Base-by-base conservation (phyloP, 2,797 vertebrate species). In the Trachops cirrhosus region DNA sequence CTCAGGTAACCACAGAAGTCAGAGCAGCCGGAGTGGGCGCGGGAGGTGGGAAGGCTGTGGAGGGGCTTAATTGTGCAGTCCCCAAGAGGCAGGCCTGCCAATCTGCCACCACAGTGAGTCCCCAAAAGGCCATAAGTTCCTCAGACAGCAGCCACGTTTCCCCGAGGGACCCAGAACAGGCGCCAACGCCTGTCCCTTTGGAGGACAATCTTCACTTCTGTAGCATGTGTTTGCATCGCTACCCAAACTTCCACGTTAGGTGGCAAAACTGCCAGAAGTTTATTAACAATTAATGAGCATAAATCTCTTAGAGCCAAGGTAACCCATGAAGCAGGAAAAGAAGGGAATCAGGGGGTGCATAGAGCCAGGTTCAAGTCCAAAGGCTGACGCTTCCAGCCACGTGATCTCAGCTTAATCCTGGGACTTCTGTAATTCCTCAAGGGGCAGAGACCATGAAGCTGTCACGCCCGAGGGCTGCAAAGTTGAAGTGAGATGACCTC, bases 61-160 rank as follows among this genome's bases (percentile, higher is more conserved):
- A 44, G 4, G 12, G 9, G 9, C 4, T 7, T 3, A 34, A 57
- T 46, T 37, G n/a, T 3, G 41, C 11, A 21, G 46, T 70, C 24
- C 1, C n/a, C 39, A 46, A 24, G 4, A 7, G 0, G 5, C 2
- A 3, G 59, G n/a, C 21, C 67, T 9, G 18, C 32, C 62, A 15
- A 26, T 26, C 34, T 50, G 39, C 46, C 50, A 26, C 46, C 68
- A 1, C n/a, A 0, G 44, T 0, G 0, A 10, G 7, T 75, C 89
- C 9, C 50, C 88, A 44, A 5, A 68, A 29, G 57, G 39, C 37
- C 6, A 1, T 0, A 46, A 34, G 94, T 24, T 29, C 9, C n/a
- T 64, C 19, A 75, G 89, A 4, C 9, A 57, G 70, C 68, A 93
- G 67, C 32, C 77, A 4, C 0, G 0, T 67, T 95, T 91, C 68